These are phyloP conservation scores for Eublepharis macularius DNA, from an alignment of 2,113 vertebrate genomes.

Conservation along the genomic window DNA sequence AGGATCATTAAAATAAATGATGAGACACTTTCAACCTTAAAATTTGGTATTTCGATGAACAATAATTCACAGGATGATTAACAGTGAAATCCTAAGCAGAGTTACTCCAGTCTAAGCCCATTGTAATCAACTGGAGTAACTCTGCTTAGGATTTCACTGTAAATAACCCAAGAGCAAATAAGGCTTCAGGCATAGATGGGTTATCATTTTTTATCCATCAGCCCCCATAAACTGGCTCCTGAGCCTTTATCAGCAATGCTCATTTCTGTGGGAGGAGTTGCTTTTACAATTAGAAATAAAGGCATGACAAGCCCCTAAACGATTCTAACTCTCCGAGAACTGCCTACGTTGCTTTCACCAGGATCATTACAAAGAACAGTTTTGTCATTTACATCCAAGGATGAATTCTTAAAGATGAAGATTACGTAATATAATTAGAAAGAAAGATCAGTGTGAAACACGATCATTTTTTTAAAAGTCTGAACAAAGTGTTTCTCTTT, in stretches of 20 bases:
- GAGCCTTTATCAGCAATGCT: neutral
- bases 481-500: neutral
- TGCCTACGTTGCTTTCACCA: neutral
- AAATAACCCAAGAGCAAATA: neutral
- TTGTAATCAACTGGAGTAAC: too few relatives aligned
- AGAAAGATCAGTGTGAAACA: neutral
- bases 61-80: neutral
- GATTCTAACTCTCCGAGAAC: neutral
- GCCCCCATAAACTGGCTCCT: neutral
- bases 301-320: neutral
- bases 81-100: too few relatives aligned
- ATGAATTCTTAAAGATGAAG: neutral
- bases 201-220: neutral
- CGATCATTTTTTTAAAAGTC: neutral
- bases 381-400: neutral
- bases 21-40: neutral
- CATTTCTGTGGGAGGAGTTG: neutral
- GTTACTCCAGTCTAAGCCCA: too few relatives aligned
- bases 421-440: neutral
- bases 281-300: neutral
- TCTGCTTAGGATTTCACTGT: too few relatives aligned
- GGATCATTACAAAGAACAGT: slow-evolving; percentile 1
- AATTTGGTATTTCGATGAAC: neutral
- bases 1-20: neutral
- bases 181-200: neutral